Conservation (phyloP, 2,888 invertebrate species). For the Eurois occulta region DNA sequence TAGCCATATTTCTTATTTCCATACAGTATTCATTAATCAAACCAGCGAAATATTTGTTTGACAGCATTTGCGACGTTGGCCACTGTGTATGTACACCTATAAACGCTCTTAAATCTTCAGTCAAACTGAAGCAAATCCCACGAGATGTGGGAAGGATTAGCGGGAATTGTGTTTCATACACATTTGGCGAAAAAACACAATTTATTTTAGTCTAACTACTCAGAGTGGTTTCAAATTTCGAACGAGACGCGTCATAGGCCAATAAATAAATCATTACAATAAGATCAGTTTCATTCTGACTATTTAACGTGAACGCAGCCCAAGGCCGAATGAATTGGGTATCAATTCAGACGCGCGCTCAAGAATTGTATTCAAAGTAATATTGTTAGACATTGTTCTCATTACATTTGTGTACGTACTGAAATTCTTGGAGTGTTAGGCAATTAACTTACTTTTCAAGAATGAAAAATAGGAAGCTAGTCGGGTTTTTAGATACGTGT, state of each 20-base stretch:
- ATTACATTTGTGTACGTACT: neutral
- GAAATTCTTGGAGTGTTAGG: neutral
- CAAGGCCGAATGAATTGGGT: slow-evolving; percentile 80
- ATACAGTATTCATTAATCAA: too few relatives aligned
- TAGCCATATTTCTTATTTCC: too few relatives aligned
- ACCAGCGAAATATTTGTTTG: too few relatives aligned
- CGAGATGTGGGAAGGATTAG: neutral
- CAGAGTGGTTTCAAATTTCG: neutral
- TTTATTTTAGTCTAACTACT: slow-evolving; percentile 2
- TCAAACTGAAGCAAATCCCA: neutral
- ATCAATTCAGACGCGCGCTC: slow-evolving; percentile 66
- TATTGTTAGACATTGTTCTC: slow-evolving; percentile 14
- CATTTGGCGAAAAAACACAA: neutral
- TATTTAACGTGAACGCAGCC: slow-evolving; percentile 64
- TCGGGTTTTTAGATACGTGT: neutral
- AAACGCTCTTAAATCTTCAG: too few relatives aligned
- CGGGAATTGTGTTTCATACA: neutral
- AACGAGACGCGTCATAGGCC: slow-evolving; percentile 37
- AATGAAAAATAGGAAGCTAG: neutral
- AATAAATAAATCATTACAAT: slow-evolving; percentile 66
- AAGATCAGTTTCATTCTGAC: slow-evolving; percentile 57
- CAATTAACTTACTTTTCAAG: neutral
- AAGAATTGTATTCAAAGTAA: slow-evolving; percentile 38
- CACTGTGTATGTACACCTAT: too few relatives aligned
- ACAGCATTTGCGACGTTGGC: too few relatives aligned